phyloP scores from a whole-genome alignment of 2,888 invertebrate species.

The Andrena marginata region DNA sequence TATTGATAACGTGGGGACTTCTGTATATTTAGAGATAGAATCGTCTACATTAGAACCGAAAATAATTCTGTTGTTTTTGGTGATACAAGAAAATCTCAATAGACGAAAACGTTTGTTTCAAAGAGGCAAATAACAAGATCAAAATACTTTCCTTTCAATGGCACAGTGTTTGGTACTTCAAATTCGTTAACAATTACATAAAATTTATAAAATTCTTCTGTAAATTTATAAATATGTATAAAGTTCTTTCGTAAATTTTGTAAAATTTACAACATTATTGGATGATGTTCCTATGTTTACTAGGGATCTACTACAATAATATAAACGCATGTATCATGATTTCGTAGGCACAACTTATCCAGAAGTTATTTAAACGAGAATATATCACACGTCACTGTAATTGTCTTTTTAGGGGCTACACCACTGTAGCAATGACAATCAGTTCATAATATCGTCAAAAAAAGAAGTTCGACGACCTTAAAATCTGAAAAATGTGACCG shows the following conservation, averaged over 20 bases:
- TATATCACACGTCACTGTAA: too few species aligned
- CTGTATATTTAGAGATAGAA: background rate
- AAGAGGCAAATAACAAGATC: background rate
- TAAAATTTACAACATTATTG: too few species aligned
- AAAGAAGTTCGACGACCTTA: too few species aligned
- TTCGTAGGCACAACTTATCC: too few species aligned
- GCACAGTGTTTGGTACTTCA: background rate
- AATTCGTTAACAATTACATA: background rate
- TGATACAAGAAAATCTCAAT: background rate
- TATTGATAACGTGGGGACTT: background rate
- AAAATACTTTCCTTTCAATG: background rate
- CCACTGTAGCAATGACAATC: too few species aligned
- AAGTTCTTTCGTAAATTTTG: background rate
- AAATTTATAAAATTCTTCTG: background rate
- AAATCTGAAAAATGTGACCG: too few species aligned
- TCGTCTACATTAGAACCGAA: constrained; percentile 4
- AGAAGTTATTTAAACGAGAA: too few species aligned
- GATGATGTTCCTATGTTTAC: too few species aligned
- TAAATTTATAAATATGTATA: background rate
- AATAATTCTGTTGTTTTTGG: background rate
- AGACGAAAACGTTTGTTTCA: background rate
- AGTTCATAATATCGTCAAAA: too few species aligned
- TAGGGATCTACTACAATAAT: too few species aligned
- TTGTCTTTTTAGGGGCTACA: too few species aligned
- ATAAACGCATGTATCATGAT: too few species aligned